These are phyloP conservation scores for Siniperca scherzeri DNA, from an alignment of 2,797 vertebrate species.

Conservation along the genomic window DNA sequence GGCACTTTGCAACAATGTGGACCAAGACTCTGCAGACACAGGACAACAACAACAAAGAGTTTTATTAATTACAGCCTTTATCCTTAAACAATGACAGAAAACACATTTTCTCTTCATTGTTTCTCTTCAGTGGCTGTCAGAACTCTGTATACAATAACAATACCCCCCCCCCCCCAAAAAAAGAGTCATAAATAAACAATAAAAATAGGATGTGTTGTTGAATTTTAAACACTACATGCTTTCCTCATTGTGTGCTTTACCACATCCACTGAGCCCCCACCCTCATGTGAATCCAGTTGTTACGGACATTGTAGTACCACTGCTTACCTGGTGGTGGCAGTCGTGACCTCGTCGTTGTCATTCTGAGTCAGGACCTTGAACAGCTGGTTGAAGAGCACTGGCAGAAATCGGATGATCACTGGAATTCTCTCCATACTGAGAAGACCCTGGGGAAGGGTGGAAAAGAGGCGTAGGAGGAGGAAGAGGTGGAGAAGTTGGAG, in stretches of 20 bases:
- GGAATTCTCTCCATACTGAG: conserved; percentile 96
- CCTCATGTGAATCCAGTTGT: not conserved
- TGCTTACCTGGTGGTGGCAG: conserved; percentile 92
- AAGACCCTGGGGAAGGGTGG: conserved; percentile 88
- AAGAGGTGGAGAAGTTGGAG: not conserved
- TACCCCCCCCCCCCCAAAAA: too few relatives aligned
- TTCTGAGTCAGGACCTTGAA: conserved; percentile 95
- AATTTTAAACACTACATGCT: not conserved
- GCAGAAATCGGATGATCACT: conserved; percentile 95
- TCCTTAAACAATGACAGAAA: conserved; percentile 6
- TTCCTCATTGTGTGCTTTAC: not conserved
- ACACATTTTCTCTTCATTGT: not conserved
- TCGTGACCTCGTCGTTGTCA: conserved; percentile 91
- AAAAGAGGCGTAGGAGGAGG: conserved; percentile 8
- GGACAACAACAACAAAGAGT: not conserved
- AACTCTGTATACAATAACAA: not conserved
- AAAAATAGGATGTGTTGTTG: not conserved
- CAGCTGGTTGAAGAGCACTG: conserved; percentile 96
- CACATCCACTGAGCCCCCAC: not conserved
- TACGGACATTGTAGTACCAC: conserved; percentile 34
- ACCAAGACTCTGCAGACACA: conserved; percentile 91
- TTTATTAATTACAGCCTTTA: conserved; percentile 6
- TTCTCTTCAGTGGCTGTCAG: not conserved
- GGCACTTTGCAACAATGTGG: conserved; percentile 94
- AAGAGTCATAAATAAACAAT: not conserved